Conservation (phyloP, 1,140 invertebrate genomes). For the Steinernema khuongi region DNA sequence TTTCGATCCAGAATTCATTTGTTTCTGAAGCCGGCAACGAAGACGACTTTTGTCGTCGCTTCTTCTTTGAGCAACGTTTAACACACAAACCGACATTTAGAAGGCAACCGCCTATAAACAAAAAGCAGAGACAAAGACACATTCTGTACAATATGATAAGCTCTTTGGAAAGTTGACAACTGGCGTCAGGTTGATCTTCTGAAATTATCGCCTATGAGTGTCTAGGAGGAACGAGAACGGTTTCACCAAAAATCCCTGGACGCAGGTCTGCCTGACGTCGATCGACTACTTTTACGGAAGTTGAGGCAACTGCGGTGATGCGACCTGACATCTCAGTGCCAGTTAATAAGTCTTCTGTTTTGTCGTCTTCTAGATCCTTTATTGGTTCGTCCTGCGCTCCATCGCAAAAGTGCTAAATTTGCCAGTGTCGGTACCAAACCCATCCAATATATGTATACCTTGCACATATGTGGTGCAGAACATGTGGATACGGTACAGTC, state of each 20-base stretch:
- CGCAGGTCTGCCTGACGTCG: too few species aligned
- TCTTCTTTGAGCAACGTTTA: background rate
- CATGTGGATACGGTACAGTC: background rate
- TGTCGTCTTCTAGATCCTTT: background rate
- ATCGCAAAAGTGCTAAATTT: background rate
- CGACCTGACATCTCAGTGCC: too few species aligned
- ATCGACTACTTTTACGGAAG: too few species aligned
- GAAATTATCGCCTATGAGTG: background rate
- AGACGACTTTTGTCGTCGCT: background rate
- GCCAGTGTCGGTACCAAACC: background rate
- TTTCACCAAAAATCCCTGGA: too few species aligned
- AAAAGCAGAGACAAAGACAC: background rate
- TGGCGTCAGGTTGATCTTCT: background rate
- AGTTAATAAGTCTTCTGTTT: background rate
- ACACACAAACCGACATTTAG: background rate
- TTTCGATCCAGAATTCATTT: conserved; percentile 3
- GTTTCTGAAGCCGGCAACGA: background rate
- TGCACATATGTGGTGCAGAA: background rate
- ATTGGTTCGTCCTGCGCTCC: background rate
- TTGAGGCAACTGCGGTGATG: too few species aligned
- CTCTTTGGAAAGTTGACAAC: background rate
- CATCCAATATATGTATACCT: background rate
- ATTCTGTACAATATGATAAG: background rate
- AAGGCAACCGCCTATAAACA: background rate
- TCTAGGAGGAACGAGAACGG: too few species aligned